Evolutionary conservation across 2,888 invertebrate species (phyloP).

Genomic region (Agonopterix arenella): DNA sequence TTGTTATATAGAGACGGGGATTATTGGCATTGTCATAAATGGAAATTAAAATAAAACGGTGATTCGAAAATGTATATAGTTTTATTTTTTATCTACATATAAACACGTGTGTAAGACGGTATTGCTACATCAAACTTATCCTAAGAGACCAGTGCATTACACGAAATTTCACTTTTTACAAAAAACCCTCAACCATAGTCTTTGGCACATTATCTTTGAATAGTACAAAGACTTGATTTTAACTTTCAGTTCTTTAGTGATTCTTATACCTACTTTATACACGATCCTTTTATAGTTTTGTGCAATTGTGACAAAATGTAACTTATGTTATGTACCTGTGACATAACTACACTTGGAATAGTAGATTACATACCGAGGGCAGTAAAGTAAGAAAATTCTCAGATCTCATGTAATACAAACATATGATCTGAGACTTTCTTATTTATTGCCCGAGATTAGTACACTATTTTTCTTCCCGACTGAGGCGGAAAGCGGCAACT

Average conservation of each 20-base stretch:
- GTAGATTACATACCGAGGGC: too few species aligned
- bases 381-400: too few species aligned
- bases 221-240: slow-evolving; percentile 66
- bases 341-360: too few species aligned
- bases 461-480: too few species aligned
- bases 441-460: too few species aligned
- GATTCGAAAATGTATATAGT: slow-evolving; percentile 62
- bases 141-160: slow-evolving; percentile 72
- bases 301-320: slow-evolving; percentile 14
- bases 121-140: slow-evolving; percentile 62
- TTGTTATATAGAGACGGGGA: too few species aligned
- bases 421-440: too few species aligned
- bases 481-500: too few species aligned
- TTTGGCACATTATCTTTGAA: slow-evolving; percentile 76
- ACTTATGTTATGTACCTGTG: neutral
- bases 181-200: slow-evolving; percentile 61
- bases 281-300: slow-evolving; percentile 19
- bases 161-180: slow-evolving; percentile 44
- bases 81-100: slow-evolving; percentile 71
- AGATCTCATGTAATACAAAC: too few species aligned
- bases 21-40: too few species aligned
- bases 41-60: slow-evolving; percentile 14
- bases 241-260: slow-evolving; percentile 56
- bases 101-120: slow-evolving; percentile 57
- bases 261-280: slow-evolving; percentile 47